Evolutionary conservation across 2,888 invertebrate genomes (phyloP).

Genomic region (Lasioglossum vierecki): DNA sequence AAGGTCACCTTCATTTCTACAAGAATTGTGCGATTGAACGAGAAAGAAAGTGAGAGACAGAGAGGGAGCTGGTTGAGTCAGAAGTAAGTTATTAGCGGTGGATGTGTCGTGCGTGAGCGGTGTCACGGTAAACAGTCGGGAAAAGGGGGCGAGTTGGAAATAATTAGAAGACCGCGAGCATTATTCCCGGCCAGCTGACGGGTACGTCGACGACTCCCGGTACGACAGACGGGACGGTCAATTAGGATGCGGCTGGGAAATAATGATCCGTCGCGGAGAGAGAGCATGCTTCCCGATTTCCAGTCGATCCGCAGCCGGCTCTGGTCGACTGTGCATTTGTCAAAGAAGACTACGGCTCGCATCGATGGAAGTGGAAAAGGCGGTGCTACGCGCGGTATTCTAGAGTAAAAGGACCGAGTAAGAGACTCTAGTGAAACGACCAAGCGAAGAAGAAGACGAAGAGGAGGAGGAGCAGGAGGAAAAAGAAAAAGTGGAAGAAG

Average conservation of each 20-base stretch:
- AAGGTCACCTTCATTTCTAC: not conserved
- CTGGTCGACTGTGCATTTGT: constrained; percentile 34
- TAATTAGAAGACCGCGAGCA: constrained; percentile 40
- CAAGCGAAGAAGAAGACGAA: not conserved
- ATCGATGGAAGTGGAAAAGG: not conserved
- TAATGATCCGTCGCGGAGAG: constrained; percentile 47
- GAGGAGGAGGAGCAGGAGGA: not conserved
- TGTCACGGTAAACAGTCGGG: constrained; percentile 15
- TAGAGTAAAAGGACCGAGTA: not conserved
- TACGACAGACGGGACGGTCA: constrained; percentile 32
- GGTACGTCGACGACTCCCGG: constrained; percentile 6
- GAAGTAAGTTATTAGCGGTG: constrained; percentile 53
- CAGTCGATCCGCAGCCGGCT: constrained; percentile 40
- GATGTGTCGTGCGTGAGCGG: constrained; percentile 47
- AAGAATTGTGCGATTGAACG: not conserved
- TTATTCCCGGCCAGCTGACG: not conserved
- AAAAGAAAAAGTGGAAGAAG: not conserved
- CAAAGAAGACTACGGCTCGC: constrained; percentile 26
- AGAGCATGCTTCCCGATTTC: constrained; percentile 46
- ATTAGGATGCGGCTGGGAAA: constrained; percentile 44
- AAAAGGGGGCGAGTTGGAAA: constrained; percentile 35
- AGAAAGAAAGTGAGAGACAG: not conserved
- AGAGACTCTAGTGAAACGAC: not conserved
- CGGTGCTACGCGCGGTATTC: not conserved
- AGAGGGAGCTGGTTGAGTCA: not conserved